Base-by-base conservation (phyloP, 2,797 vertebrate genomes). In the Acipenser transmontanus region DNA sequence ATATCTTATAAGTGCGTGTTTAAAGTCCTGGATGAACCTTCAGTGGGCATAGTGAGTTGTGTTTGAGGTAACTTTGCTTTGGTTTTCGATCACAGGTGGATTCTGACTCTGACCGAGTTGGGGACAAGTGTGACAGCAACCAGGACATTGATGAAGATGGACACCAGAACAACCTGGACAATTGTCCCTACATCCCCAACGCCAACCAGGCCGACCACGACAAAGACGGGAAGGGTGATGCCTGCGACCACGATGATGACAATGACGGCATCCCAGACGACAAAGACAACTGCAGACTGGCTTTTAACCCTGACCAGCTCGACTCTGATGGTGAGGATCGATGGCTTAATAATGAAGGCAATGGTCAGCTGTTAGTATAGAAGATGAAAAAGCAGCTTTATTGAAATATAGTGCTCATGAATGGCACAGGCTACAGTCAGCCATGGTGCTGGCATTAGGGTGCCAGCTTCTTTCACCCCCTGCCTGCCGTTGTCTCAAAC, bases 91-190 rank as follows among this genome's bases (percentile, higher is more conserved):
- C 69, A 71, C 85, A 99, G 97, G 82, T 93, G 54, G 97, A 99
- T 83, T 92, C 94, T 0, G 97, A 99, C 82, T 96, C 96, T 8
- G 97, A 98, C 78, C 95, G 65, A 47, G 82, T 99, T 59, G 97
- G 97, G 71, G 97, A 99, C 78, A 87, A 93, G 61, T 99, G 97
- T 5, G 97, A 99, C 86, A 97, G 87, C 86, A 99, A 99, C 77
- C 94, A 99, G 81, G 97, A 99, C 78, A 98, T 99, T 73, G 97
- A 99, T 49, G 97, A 98, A 74, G 97, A 99, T 2, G 97, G 97
- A 49, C 97, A 99, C 84, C 97, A 99, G 85, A 99, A 99, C 87
- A 99, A 98, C 72, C 85, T 98, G 79, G 97, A 99, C 87, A 99
- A 99, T 80, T 99, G 97, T 65, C 97, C 97, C 13, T 99, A 99